phyloP scores from a whole-genome alignment of 2,113 vertebrate genomes.

The Centrocercus urophasianus region DNA sequence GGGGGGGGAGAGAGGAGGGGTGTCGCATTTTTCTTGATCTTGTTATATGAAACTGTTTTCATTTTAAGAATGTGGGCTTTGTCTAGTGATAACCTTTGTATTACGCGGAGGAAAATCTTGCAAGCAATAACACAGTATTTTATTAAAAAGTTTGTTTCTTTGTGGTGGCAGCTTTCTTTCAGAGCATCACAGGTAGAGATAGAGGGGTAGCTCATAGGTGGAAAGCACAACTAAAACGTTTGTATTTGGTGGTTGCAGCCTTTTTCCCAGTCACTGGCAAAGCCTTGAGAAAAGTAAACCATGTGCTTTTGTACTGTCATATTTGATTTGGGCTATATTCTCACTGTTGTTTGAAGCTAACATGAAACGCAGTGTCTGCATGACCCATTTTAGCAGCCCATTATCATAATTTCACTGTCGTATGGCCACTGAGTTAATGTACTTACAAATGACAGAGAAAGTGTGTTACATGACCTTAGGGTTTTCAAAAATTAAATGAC shows the following conservation, averaged over 20 bases:
- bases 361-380: constrained; percentile 82
- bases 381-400: constrained; percentile 90
- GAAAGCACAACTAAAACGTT: constrained; percentile 3
- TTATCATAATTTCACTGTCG: constrained; percentile 91
- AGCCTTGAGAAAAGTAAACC: constrained; percentile 65
- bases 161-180: not conserved
- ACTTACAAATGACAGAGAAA: constrained; percentile 93
- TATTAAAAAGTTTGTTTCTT: constrained; percentile 7
- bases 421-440: constrained; percentile 89
- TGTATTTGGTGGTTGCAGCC: constrained; percentile 15
- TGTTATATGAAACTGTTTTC: not conserved
- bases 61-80: not conserved
- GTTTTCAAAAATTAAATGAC: constrained; percentile 90
- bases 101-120: not conserved
- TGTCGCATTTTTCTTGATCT: not conserved
- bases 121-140: not conserved
- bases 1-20: not conserved
- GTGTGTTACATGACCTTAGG: constrained; percentile 90
- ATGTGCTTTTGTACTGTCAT: constrained; percentile 74
- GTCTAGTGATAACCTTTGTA: not conserved
- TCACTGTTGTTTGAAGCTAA: constrained; percentile 84
- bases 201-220: not conserved
- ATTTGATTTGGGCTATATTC: constrained; percentile 76
- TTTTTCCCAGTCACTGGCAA: constrained; percentile 4
- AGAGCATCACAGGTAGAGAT: not conserved